Evolutionary conservation across 2,888 invertebrate genomes (phyloP).

Genomic region (Trachelus troglodyta): DNA sequence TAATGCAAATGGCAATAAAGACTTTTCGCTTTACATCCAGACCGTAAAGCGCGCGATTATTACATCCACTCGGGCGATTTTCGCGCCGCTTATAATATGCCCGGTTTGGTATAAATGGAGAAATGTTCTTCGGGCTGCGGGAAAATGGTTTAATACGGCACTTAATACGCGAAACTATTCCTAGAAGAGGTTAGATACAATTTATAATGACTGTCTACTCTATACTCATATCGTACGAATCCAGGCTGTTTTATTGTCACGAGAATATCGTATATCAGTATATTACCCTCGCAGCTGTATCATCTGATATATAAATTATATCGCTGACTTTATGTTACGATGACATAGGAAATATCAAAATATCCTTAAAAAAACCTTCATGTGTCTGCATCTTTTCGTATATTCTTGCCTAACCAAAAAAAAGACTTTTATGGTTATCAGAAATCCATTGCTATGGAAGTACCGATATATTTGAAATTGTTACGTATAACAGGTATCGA

Average conservation of each 20-base stretch:
- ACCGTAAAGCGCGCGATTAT: neutral
- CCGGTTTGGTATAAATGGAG: neutral
- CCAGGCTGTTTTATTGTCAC: neutral
- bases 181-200: neutral
- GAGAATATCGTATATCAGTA: neutral
- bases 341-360: neutral
- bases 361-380: neutral
- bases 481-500: neutral
- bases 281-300: neutral
- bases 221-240: neutral
- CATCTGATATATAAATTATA: neutral
- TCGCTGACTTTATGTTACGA: neutral
- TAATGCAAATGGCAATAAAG: constrained; percentile 12
- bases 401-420: neutral
- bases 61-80: neutral
- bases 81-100: neutral
- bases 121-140: neutral
- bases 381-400: neutral
- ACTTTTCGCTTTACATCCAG: constrained; percentile 1
- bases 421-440: neutral
- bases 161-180: neutral
- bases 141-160: neutral
- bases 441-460: neutral
- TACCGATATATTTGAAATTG: neutral
- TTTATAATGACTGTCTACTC: neutral